Percentiles rank a stretch among this genome's conserved stretches.
Evolutionary conservation across 2,888 invertebrate species (phyloP).

Genomic region (Seira ritae): DNA sequence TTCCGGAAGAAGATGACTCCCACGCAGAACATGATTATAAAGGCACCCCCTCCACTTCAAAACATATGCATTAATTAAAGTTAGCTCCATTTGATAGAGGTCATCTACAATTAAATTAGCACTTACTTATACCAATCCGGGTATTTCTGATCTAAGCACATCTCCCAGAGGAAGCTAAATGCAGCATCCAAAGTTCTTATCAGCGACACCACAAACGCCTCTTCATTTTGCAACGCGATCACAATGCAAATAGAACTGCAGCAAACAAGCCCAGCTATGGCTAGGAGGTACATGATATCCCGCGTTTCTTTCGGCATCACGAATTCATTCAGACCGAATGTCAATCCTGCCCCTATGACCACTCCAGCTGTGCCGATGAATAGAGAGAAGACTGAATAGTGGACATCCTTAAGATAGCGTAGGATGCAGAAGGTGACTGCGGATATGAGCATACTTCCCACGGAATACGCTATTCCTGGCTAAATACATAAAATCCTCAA

Average conservation of each 20-base stretch:
- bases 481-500: slow-evolving; percentile 15
- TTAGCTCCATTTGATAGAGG: not conserved
- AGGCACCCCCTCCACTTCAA: slow-evolving; percentile 61
- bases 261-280: slow-evolving; percentile 23
- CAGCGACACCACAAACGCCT: slow-evolving; percentile 67
- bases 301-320: not conserved
- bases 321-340: not conserved
- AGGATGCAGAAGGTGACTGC: slow-evolving; percentile 41
- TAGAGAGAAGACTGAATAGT: slow-evolving; percentile 46
- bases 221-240: slow-evolving; percentile 68
- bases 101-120: not conserved
- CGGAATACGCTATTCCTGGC: slow-evolving; percentile 21
- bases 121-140: slow-evolving; percentile 64
- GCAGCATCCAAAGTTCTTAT: slow-evolving; percentile 65
- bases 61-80: not conserved
- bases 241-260: slow-evolving; percentile 55
- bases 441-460: slow-evolving; percentile 42
- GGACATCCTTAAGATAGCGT: slow-evolving; percentile 52
- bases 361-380: slow-evolving; percentile 42
- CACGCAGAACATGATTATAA: slow-evolving; percentile 65
- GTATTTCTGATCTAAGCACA: slow-evolving; percentile 41
- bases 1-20: slow-evolving; percentile 63
- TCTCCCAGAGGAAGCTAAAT: slow-evolving; percentile 68
- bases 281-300: slow-evolving; percentile 24
- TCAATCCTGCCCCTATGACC: slow-evolving; percentile 27